Percentiles rank a stretch among this genome's conserved stretches.
These are phyloP conservation scores for Hoplodrina ambigua DNA, from an alignment of 2,888 invertebrate species.

Conservation along the genomic window DNA sequence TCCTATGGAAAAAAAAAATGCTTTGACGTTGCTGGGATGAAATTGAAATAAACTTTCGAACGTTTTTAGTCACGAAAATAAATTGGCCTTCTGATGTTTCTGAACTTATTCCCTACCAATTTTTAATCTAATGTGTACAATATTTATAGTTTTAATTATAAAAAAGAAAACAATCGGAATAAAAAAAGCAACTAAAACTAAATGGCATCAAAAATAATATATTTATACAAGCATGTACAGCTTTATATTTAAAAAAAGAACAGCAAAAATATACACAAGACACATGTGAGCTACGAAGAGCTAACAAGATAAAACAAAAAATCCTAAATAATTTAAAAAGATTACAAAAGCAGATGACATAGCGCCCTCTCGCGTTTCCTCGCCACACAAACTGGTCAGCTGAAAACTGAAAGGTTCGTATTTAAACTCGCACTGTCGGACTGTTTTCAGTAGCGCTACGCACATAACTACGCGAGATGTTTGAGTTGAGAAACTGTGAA, in stretches of 20 bases:
- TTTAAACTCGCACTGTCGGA: conserved; percentile 54
- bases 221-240: background rate
- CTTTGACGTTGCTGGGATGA: too few species aligned
- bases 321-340: background rate
- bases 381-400: conserved; percentile 70
- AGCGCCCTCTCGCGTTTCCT: conserved; percentile 75
- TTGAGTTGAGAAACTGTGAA: conserved; percentile 7
- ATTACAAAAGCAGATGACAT: conserved; percentile 24
- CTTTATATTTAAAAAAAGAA: background rate
- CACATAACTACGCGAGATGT: conserved; percentile 18
- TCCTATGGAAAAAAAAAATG: too few species aligned
- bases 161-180: too few species aligned
- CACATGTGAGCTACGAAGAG: background rate
- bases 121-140: too few species aligned
- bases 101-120: background rate
- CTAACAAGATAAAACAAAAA: background rate
- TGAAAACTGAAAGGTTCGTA: conserved; percentile 77
- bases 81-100: background rate
- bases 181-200: too few species aligned
- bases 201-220: too few species aligned
- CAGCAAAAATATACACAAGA: background rate
- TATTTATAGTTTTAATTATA: too few species aligned
- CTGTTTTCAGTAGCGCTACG: conserved; percentile 56
- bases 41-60: too few species aligned
- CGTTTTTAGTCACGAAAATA: too few species aligned